Conservation (phyloP, 2,888 invertebrate genomes). For the Corythucha ciliata region DNA sequence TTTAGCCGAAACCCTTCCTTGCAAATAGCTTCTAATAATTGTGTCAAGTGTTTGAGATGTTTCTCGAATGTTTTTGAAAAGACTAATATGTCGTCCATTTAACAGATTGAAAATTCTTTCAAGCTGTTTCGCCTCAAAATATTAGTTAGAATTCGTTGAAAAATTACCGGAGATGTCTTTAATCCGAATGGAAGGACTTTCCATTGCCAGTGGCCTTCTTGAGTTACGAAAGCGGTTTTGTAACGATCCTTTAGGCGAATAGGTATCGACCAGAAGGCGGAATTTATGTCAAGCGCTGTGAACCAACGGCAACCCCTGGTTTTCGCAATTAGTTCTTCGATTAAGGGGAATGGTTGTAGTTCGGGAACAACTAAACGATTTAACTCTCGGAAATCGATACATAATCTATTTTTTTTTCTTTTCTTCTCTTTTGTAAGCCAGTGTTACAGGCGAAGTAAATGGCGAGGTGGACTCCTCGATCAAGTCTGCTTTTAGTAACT, state of each 20-base stretch:
- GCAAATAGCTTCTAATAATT: neutral
- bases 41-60: neutral
- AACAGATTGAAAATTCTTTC: slow-evolving; percentile 14
- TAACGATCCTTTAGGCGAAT: neutral
- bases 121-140: slow-evolving; percentile 6
- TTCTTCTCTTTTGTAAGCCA: slow-evolving; percentile 9
- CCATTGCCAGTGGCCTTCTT: slow-evolving; percentile 8
- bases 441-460: slow-evolving; percentile 22
- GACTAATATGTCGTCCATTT: slow-evolving; percentile 12
- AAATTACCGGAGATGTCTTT: too few relatives aligned
- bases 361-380: slow-evolving; percentile 1
- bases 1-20: slow-evolving; percentile 10
- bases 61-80: slow-evolving; percentile 9
- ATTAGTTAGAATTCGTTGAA: slow-evolving; percentile 1
- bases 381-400: slow-evolving; percentile 6
- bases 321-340: slow-evolving; percentile 5
- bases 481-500: slow-evolving; percentile 13
- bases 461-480: slow-evolving; percentile 23
- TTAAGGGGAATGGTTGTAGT: slow-evolving; percentile 1
- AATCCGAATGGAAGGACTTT: neutral
- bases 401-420: slow-evolving; percentile 12
- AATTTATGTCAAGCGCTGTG: too few relatives aligned
- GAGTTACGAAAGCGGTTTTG: slow-evolving; percentile 11
- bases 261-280: slow-evolving; percentile 19
- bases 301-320: slow-evolving; percentile 7